Base-by-base conservation (phyloP, 2,797 vertebrate species). In the Sebastes kiyomatsui region DNA sequence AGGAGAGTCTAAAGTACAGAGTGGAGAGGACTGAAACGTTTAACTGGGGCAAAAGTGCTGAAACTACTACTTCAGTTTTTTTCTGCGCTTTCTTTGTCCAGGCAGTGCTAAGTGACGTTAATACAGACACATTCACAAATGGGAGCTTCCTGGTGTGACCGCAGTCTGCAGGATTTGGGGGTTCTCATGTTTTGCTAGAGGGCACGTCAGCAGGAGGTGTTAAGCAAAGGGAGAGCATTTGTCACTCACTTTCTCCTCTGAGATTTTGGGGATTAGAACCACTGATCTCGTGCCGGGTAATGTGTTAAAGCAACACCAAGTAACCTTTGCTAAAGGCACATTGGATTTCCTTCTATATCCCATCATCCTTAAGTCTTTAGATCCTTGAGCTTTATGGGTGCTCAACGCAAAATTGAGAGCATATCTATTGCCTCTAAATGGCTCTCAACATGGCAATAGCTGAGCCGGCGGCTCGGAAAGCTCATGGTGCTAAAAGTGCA, bases 1-100 rank as follows among this genome's bases (percentile, higher is more conserved):
- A 62, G 64, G 25, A 84, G 58, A 52, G 59, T 74, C 66, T 78
- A 42, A 87, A 84, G 76, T 62, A 77, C 35, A 77, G 52, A 75
- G 61, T 69, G 61, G 69, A 62, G 72, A 66, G 71, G 13, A 60
- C 33, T 77, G 68, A 81, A 82, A 59, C 42, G 4, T 83, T 82
- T 75, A 75, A 84, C 38, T 72, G 38, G 73, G 20, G 62, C 61
- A 42, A 67, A 86, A 83, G 49, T 73, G 66, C 54, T 64, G 59
- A 77, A 76, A 72, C 4, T 46, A 71, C 73, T 11, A 16, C 73
- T 71, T 77, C 23, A 46, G 59, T 16, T 46, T n/a, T 76, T 80
- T 80, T 69, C 66, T 65, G 49, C 54, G 62, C 71, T 49, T 68
- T 46, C 55, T 58, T 28, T 38, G 54, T 62, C 38, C 49, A 52